Conservation (phyloP, 2,888 invertebrate genomes). For the Eilema caniola region DNA sequence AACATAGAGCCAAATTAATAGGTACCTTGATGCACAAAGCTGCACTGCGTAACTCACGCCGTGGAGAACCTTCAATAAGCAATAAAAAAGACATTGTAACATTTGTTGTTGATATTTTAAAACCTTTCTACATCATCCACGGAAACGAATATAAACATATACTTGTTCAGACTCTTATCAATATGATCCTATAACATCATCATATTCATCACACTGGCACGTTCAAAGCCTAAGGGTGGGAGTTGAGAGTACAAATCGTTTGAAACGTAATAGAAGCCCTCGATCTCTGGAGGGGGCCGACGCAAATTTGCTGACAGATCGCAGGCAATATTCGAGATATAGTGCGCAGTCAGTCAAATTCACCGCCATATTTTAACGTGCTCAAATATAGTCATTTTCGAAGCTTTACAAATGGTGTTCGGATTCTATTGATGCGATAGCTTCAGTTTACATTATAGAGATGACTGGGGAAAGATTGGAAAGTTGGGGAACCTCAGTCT, state of each 20-base stretch:
- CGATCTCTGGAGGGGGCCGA: conserved; percentile 47
- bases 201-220: conserved; percentile 14
- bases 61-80: no score
- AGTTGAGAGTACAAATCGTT: conserved; percentile 30
- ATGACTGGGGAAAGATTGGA: background rate
- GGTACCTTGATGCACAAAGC: background rate
- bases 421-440: conserved; percentile 5
- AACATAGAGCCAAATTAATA: background rate
- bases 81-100: no score
- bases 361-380: conserved; percentile 34
- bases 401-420: conserved; percentile 36
- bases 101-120: background rate
- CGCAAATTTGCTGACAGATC: conserved; percentile 78
- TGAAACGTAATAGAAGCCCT: conserved; percentile 45
- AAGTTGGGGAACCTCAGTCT: background rate
- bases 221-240: conserved; percentile 19
- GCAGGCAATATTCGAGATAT: conserved; percentile 72
- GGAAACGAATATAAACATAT: no score
- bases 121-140: background rate
- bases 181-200: conserved; percentile 5
- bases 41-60: no score
- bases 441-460: conserved; percentile 4
- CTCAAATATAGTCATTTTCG: conserved; percentile 43
- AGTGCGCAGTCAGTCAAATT: conserved; percentile 56
- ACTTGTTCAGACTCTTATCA: background rate